These are phyloP conservation scores for Drosophila persimilis DNA, from an alignment of 1,140 invertebrate species.

Conservation along the genomic window DNA sequence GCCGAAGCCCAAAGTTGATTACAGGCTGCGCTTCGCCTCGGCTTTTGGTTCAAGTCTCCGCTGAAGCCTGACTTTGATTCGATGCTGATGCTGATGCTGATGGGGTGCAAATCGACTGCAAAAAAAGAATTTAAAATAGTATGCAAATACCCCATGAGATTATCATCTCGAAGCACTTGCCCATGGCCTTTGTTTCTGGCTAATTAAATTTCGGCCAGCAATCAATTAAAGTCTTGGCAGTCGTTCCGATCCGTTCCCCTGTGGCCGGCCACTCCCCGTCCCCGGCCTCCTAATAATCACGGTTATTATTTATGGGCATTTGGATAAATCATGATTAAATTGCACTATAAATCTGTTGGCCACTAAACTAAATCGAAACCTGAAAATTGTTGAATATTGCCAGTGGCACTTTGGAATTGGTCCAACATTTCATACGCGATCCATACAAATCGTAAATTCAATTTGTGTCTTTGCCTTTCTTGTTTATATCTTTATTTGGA, in stretches of 20 bases:
- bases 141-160: conserved; percentile 34
- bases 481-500: conserved; percentile 57
- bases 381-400: conserved; percentile 36
- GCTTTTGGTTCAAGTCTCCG: conserved; percentile 4
- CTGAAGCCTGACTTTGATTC: neutral
- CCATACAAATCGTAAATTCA: conserved; percentile 66
- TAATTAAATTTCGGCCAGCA: conserved; percentile 49
- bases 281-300: conserved; percentile 33
- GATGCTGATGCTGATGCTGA: neutral
- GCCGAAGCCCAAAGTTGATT: neutral
- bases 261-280: conserved; percentile 29
- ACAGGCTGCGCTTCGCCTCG: conserved; percentile 25
- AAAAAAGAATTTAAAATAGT: conserved; percentile 10
- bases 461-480: conserved; percentile 26
- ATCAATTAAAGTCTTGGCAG: conserved; percentile 27
- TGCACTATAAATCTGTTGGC: conserved; percentile 64
- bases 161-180: conserved; percentile 37
- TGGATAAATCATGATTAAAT: conserved; percentile 73
- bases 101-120: neutral
- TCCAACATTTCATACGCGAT: conserved; percentile 48
- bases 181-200: conserved; percentile 33
- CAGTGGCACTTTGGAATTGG: conserved; percentile 58
- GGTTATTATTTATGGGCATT: conserved; percentile 65
- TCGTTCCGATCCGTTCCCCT: neutral
- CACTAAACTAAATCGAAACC: conserved; percentile 18